Conservation (phyloP, 2,888 invertebrate species). For the Melieria picta region DNA sequence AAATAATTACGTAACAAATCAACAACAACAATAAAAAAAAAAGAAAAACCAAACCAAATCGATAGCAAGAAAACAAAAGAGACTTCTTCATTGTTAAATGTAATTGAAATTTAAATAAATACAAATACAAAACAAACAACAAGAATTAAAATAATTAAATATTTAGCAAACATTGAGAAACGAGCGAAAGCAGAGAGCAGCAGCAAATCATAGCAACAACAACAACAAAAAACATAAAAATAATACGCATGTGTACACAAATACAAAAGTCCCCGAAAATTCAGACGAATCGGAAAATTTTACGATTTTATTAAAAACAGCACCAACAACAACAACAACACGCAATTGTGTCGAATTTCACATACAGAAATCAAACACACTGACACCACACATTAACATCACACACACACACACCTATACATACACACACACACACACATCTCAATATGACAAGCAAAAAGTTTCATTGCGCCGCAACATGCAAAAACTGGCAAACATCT, state of each 20-base stretch:
- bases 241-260: neutral
- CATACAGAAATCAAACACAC: neutral
- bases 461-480: no score
- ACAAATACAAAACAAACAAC: constrained; percentile 1
- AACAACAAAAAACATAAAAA: neutral
- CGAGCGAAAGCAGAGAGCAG: neutral
- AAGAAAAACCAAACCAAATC: neutral
- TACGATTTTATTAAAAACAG: constrained; percentile 9
- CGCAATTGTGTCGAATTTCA: no score
- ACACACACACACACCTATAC: neutral
- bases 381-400: neutral
- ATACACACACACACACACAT: neutral
- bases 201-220: neutral
- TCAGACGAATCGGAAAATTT: neutral
- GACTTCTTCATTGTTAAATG: constrained; percentile 34
- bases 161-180: neutral
- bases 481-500: no score
- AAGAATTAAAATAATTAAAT: neutral
- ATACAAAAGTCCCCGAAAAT: neutral
- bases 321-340: neutral
- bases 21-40: constrained; percentile 13
- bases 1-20: neutral
- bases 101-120: constrained; percentile 8
- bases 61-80: neutral
- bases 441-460: no score